A percentile compares a stretch with the other conserved stretches of the same genome.
Conservation (phyloP, 1,140 invertebrate species). For the Holcopasites calliopsidis region DNA sequence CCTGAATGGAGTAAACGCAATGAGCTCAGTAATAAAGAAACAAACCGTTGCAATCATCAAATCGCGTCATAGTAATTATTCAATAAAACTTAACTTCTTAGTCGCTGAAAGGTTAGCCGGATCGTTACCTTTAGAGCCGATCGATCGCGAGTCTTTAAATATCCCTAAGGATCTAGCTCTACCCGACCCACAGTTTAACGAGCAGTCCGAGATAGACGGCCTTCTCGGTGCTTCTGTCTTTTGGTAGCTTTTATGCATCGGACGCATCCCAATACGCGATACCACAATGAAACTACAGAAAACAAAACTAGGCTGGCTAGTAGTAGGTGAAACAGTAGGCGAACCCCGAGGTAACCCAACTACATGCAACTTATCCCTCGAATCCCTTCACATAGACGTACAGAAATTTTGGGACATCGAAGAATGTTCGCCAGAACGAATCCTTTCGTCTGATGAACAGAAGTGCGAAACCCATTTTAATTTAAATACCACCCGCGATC, state of each 20-base stretch:
- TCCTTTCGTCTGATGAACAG: neutral
- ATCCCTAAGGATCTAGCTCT: neutral
- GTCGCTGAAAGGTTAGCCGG: neutral
- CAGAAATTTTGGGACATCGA: constrained; percentile 3
- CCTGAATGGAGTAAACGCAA: neutral
- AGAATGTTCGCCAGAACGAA: neutral
- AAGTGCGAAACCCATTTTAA: neutral
- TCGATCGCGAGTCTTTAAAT: neutral
- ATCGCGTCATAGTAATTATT: constrained; percentile 2
- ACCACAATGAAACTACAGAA: neutral
- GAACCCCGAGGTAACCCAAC: neutral
- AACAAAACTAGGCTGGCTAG: neutral
- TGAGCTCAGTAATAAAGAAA: neutral
- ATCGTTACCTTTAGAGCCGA: neutral
- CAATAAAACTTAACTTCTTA: neutral
- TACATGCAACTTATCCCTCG: neutral
- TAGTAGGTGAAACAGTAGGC: neutral
- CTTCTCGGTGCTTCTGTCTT: neutral
- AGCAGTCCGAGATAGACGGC: neutral
- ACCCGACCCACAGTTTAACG: neutral
- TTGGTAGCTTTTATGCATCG: neutral
- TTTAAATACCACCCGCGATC: neutral
- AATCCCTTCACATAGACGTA: neutral
- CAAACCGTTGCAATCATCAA: neutral
- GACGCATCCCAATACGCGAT: neutral